Base-by-base conservation (phyloP, 2,797 vertebrate species). In the Poeciliopsis turneri region DNA sequence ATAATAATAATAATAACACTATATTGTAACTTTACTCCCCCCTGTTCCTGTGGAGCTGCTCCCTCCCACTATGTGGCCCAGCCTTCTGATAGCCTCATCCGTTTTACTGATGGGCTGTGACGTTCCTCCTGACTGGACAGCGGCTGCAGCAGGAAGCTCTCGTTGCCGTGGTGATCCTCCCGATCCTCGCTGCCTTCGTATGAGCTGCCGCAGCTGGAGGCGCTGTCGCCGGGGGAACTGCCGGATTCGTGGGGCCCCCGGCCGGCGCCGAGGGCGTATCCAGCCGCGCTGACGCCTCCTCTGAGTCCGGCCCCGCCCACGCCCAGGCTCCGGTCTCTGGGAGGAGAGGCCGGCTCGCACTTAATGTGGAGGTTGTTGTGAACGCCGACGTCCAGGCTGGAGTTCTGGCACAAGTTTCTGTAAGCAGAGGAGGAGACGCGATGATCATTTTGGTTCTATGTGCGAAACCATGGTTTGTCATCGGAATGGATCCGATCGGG, bases 321-420 rank as follows among this genome's bases (percentile, higher is more conserved):
- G 0, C 80, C 73, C 0, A 84, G 0, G 69, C 72, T 93, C 84
- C 96, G 96, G 92, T 98, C 97, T 94, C 97, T 95, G 94, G 97
- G 97, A 90, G 98, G 98, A 92, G 98, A 99, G 93, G 98, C 97
- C 88, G 98, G 97, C 97, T 99, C 98, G 57, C 97, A 98, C 95
- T 99, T 99, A 96, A 99, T 98, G 97, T 96, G 97, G 92, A 99
- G 96, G 95, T 96, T 97, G 96, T 98, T 91, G 3, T 94, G 97
- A 92, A 94, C 94, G 90, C 97, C 94, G 94, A 98, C 95, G 95
- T 97, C 97, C 90, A 99, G 96, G 96, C 97, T 97, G 78, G 97
- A 96, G 96, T 94, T 98, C 95, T 97, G 97, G 95, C 97, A 98
- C 95, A 99, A 93, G 95, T 96, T 97, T 95, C 98, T 99, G 96